A percentile compares a stretch with the other conserved stretches of the same genome.
Conservation (phyloP, 2,113 vertebrate genomes). For the Callipepla squamata region DNA sequence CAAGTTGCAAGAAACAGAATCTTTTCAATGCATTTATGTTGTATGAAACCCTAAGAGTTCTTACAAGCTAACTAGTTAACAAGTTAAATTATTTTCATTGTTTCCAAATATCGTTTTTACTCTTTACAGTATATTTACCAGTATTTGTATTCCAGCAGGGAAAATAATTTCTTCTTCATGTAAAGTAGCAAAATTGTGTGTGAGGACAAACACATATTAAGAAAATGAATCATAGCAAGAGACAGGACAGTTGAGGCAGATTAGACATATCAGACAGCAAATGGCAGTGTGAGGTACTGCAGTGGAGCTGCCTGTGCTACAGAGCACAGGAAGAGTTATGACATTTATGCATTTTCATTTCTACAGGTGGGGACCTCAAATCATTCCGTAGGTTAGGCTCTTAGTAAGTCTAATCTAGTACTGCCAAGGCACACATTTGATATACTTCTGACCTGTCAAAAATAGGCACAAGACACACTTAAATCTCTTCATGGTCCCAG, state of each 20-base stretch:
- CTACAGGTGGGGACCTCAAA: constrained; percentile 80
- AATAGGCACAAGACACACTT: constrained; percentile 64
- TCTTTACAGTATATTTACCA: background rate
- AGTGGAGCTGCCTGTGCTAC: constrained; percentile 57
- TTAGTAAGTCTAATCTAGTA: constrained; percentile 76
- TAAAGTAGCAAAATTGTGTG: constrained; percentile 61
- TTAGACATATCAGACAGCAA: constrained; percentile 70
- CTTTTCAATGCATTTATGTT: background rate
- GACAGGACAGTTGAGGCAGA: constrained; percentile 74
- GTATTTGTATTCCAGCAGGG: constrained; percentile 34
- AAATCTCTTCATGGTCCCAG: constrained; percentile 76
- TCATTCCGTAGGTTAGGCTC: constrained; percentile 64
- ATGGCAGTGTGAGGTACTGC: constrained; percentile 73
- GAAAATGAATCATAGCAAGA: constrained; percentile 74
- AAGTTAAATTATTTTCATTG: constrained; percentile 37
- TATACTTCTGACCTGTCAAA: constrained; percentile 74
- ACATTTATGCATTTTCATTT: constrained; percentile 83
- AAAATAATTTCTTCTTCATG: constrained; percentile 33
- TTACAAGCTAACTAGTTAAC: constrained; percentile 8
- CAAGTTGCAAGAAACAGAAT: background rate
- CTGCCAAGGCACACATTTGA: constrained; percentile 70
- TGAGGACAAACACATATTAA: constrained; percentile 62
- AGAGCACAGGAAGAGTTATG: constrained; percentile 76
- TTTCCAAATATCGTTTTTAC: constrained; percentile 6
- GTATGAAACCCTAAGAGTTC: background rate